Percentiles rank a stretch among this genome's conserved stretches.
Conservation (phyloP, 2,113 vertebrate genomes). For the Phalacrocorax carbo region DNA sequence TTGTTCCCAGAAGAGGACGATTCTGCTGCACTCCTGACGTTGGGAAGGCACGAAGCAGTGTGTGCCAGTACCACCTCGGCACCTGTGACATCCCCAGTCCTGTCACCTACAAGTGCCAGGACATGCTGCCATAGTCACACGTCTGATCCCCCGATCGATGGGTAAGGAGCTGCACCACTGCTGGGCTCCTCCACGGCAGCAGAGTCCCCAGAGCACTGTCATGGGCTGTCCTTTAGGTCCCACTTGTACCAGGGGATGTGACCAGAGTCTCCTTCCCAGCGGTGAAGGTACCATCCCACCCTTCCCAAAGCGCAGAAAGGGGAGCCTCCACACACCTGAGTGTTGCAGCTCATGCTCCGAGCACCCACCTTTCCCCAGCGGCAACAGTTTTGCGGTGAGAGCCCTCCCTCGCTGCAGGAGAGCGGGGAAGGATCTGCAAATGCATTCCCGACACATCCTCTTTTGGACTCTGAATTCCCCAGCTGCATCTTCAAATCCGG, state of each 20-base stretch:
- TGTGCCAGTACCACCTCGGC: rapidly evolving
- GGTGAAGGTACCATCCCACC: not conserved
- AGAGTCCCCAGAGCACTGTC: not conserved
- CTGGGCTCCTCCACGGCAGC: not conserved
- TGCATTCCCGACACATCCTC: not conserved
- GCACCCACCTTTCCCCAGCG: not conserved
- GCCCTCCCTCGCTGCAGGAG: not conserved
- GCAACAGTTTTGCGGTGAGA: not conserved
- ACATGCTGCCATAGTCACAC: not conserved
- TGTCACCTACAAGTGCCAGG: not conserved
- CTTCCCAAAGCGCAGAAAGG: not conserved
- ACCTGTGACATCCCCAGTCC: not conserved
- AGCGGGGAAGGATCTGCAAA: not conserved
- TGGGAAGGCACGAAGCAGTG: not conserved
- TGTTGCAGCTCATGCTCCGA: not conserved
- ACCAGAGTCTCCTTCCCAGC: not conserved
- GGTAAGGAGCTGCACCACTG: not conserved
- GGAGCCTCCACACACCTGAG: rapidly evolving
- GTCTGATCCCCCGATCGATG: rapidly evolving
- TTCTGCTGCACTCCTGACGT: not conserved
- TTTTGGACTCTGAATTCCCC: not conserved
- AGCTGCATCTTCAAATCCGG: not conserved
- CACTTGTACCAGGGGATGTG: not conserved
- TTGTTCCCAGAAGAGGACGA: rapidly evolving
- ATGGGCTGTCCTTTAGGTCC: not conserved